Conservation (phyloP, 37 sponge, comb jelly and placozoan species). For the Dysidea cf. avara region DNA sequence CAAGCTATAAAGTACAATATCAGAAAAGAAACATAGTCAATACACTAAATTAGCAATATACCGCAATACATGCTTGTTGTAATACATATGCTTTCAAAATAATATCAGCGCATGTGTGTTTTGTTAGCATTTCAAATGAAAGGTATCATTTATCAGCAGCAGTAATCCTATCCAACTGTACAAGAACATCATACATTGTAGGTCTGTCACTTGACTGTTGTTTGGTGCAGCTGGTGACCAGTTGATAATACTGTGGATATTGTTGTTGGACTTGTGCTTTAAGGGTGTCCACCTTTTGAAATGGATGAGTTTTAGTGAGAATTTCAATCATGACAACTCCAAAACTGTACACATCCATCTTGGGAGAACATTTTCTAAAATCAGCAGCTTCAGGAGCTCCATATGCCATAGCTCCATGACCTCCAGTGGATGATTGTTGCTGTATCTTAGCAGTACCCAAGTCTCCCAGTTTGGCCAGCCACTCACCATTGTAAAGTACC, state of each 20-base stretch:
- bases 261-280: neutral
- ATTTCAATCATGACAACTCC: slow-evolving; percentile 68
- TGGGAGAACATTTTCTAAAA: neutral
- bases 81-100: too few species aligned
- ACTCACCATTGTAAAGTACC: slow-evolving; percentile 14
- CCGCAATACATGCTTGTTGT: too few species aligned
- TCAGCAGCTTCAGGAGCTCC: slow-evolving; percentile 61
- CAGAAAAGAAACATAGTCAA: too few species aligned
- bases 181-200: slow-evolving; percentile 16
- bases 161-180: too few species aligned
- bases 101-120: too few species aligned
- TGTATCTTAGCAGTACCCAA: slow-evolving; percentile 79
- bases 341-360: slow-evolving; percentile 81
- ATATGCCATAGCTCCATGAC: slow-evolving; percentile 67
- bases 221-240: slow-evolving; percentile 18
- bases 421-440: slow-evolving; percentile 22
- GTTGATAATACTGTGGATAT: neutral
- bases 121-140: too few species aligned
- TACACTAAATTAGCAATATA: too few species aligned
- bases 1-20: too few species aligned
- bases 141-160: too few species aligned
- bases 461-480: slow-evolving; percentile 77
- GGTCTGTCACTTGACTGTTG: slow-evolving; percentile 7
- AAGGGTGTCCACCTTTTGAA: too few species aligned
- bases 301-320: neutral